Evolutionary conservation across 2,113 vertebrate species (phyloP).

Genomic region (Cryptotis parvus): DNA sequence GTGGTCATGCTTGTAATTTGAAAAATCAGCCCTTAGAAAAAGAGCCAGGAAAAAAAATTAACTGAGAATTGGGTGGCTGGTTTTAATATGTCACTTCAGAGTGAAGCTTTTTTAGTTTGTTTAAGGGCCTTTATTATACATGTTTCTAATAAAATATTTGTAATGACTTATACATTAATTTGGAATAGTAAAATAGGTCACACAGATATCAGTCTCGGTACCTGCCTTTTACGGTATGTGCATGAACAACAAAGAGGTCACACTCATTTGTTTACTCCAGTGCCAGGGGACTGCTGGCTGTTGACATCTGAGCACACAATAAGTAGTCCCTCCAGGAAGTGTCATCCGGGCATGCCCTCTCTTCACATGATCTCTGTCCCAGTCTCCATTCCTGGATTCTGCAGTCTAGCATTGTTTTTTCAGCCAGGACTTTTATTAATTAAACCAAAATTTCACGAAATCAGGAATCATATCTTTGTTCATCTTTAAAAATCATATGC

Average conservation of each 20-base stretch:
- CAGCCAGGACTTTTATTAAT: constrained; percentile 3
- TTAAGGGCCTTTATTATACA: neutral
- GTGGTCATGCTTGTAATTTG: constrained; percentile 7
- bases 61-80: neutral
- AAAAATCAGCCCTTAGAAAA: constrained; percentile 16
- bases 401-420: neutral
- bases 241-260: neutral
- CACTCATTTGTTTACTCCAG: constrained; percentile 8
- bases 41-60: constrained; percentile 39
- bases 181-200: neutral
- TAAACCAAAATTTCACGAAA: constrained; percentile 28
- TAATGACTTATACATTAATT: constrained; percentile 24
- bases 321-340: constrained; percentile 35
- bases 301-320: constrained; percentile 15
- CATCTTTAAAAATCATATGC: neutral
- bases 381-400: neutral
- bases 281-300: neutral
- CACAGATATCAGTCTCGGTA: neutral
- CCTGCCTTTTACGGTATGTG: neutral
- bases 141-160: constrained; percentile 50
- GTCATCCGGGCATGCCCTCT: neutral
- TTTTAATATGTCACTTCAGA: constrained; percentile 27
- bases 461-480: neutral
- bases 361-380: neutral
- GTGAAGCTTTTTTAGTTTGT: neutral